Conservation (phyloP, 2,888 invertebrate genomes). For the Agrochola circellaris region DNA sequence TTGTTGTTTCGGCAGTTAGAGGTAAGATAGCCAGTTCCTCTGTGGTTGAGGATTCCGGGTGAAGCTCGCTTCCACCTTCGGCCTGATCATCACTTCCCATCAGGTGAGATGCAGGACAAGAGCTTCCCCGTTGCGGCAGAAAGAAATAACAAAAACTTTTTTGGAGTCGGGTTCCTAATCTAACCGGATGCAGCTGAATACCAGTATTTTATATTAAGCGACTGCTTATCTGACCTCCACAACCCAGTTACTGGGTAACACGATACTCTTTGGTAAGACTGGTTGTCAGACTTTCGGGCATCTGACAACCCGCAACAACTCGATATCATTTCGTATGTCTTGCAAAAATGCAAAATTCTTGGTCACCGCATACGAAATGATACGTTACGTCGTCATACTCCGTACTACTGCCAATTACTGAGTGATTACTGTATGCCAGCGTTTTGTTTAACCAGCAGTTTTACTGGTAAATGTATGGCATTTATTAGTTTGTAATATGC, state of each 20-base stretch:
- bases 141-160: too few species aligned
- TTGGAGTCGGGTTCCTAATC: too few species aligned
- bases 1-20: too few species aligned
- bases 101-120: too few species aligned
- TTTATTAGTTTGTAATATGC: slow-evolving; percentile 24
- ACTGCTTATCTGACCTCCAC: background rate
- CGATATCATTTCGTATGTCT: background rate
- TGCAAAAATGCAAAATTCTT: slow-evolving; percentile 7
- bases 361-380: slow-evolving; percentile 55
- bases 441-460: slow-evolving; percentile 38
- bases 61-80: too few species aligned
- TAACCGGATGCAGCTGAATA: too few species aligned
- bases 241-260: background rate
- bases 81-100: too few species aligned
- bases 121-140: too few species aligned
- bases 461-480: slow-evolving; percentile 28
- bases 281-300: background rate
- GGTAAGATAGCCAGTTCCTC: too few species aligned
- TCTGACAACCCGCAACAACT: background rate
- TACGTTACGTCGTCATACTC: slow-evolving; percentile 29
- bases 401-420: slow-evolving; percentile 36
- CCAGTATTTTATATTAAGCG: background rate
- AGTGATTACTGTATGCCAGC: slow-evolving; percentile 19
- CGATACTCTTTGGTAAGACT: background rate
- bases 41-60: too few species aligned